A percentile compares a stretch with the other conserved stretches of the same genome.
These are phyloP conservation scores for Petrocephalus sullivani DNA, from an alignment of 2,797 vertebrate species.

Conservation along the genomic window DNA sequence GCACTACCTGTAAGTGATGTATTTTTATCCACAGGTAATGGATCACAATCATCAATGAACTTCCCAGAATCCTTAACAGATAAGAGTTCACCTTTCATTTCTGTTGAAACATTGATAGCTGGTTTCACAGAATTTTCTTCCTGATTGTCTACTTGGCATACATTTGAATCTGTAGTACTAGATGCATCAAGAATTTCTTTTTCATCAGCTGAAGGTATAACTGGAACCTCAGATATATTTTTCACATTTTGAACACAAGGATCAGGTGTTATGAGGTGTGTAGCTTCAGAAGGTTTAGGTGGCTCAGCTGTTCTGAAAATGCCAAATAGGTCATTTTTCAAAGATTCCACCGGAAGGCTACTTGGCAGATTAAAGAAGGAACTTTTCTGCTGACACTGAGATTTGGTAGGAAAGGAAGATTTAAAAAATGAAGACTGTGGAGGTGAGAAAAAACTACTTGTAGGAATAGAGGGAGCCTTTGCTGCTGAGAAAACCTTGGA, in stretches of 20 bases:
- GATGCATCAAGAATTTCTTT: conserved; percentile 26
- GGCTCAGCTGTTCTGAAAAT: conserved; percentile 65
- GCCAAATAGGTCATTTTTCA: conserved; percentile 63
- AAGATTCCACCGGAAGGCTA: conserved; percentile 51
- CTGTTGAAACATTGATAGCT: background rate
- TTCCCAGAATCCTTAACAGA: conserved; percentile 11
- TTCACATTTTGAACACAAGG: conserved; percentile 37
- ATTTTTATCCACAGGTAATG: conserved; percentile 22
- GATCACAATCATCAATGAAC: conserved; percentile 16
- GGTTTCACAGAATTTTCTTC: conserved; percentile 31
- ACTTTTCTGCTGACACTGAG: conserved; percentile 67
- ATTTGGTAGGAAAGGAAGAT: conserved; percentile 42
- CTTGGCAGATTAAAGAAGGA: conserved; percentile 67
- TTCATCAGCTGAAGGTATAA: background rate
- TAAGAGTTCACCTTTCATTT: background rate
- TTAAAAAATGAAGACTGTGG: conserved; percentile 58
- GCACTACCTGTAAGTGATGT: conserved; percentile 18
- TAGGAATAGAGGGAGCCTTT: conserved; percentile 54
- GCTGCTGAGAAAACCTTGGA: conserved; percentile 66
- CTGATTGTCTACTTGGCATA: conserved; percentile 1
- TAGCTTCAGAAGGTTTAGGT: conserved; percentile 37
- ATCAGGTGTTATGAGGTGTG: conserved; percentile 28
- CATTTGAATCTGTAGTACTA: conserved; percentile 1
- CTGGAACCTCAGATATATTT: conserved; percentile 28
- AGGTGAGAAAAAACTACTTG: conserved; percentile 61